Evolutionary conservation across 2,113 vertebrate species (phyloP).

Genomic region (Serilophus lunatus): DNA sequence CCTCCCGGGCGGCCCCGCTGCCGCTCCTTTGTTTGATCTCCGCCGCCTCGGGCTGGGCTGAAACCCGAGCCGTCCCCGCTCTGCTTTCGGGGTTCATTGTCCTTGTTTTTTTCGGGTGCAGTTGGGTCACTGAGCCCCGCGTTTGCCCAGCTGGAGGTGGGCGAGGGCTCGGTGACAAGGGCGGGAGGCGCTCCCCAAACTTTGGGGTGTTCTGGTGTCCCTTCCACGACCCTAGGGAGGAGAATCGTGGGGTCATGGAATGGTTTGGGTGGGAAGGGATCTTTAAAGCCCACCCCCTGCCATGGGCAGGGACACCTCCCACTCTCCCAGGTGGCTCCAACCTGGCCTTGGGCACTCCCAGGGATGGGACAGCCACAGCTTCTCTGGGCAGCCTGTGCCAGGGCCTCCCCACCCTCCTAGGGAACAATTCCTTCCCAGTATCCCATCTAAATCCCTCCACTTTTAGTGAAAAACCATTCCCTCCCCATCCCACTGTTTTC

Average conservation of each 20-base stretch:
- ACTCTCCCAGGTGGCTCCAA: fast-evolving
- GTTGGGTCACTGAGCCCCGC: no score
- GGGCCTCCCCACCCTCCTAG: background rate
- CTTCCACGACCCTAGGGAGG: background rate
- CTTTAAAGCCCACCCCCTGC: background rate
- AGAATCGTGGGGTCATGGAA: background rate
- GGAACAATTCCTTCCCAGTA: background rate
- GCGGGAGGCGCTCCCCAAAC: background rate
- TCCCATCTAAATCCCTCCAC: background rate
- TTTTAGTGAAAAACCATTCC: background rate
- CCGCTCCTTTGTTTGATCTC: conserved; percentile 23
- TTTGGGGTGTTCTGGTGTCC: background rate
- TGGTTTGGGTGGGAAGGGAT: background rate
- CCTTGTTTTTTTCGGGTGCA: no score
- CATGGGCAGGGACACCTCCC: background rate
- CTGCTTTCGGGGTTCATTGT: background rate
- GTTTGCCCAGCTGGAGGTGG: background rate
- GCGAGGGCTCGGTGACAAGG: background rate
- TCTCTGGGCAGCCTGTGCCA: background rate
- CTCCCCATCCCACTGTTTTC: background rate
- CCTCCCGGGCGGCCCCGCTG: background rate
- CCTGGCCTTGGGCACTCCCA: background rate
- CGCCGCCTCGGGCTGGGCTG: background rate
- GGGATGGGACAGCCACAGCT: background rate
- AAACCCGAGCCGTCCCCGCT: background rate